phyloP scores from a whole-genome alignment of 2,888 invertebrate species.

The Drosophila sordidula region DNA sequence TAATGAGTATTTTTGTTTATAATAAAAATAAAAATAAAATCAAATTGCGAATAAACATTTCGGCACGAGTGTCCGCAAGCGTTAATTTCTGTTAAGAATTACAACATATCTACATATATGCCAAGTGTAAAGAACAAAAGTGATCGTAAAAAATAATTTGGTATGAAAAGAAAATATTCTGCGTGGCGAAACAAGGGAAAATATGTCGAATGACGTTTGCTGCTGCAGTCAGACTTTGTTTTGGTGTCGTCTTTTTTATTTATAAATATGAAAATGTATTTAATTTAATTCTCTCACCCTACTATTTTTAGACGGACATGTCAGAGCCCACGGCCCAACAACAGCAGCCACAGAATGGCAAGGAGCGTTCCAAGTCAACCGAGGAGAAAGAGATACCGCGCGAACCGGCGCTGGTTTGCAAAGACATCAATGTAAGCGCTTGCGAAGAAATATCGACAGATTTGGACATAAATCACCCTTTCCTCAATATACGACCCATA shows the following conservation, averaged over 20 bases:
- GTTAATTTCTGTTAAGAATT: constrained; percentile 39
- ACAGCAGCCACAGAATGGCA: constrained; percentile 79
- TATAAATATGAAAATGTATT: constrained; percentile 67
- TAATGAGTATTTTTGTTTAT: constrained; percentile 54
- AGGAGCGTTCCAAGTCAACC: constrained; percentile 82
- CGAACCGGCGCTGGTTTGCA: constrained; percentile 93
- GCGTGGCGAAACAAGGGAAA: constrained; percentile 20
- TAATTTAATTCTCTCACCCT: constrained; percentile 64
- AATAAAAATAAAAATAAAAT: constrained; percentile 26
- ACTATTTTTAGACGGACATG: constrained; percentile 80
- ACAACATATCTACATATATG: constrained; percentile 28
- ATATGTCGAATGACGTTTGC: constrained; percentile 32
- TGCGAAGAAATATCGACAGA: not conserved
- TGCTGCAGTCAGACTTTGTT: constrained; percentile 41
- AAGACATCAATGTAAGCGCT: constrained; percentile 89
- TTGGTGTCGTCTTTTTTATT: constrained; percentile 53
- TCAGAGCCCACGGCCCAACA: constrained; percentile 80
- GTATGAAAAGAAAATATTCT: constrained; percentile 26
- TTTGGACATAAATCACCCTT: not conserved
- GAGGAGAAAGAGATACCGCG: constrained; percentile 90
- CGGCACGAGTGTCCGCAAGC: constrained; percentile 27
- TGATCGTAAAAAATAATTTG: constrained; percentile 57
- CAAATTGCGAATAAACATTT: constrained; percentile 56
- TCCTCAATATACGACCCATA: too few species aligned
- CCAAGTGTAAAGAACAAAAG: constrained; percentile 14